A percentile compares a stretch with the other conserved stretches of the same genome.
Conservation (phyloP, 2,888 invertebrate genomes). For the Campoletis raptor region DNA sequence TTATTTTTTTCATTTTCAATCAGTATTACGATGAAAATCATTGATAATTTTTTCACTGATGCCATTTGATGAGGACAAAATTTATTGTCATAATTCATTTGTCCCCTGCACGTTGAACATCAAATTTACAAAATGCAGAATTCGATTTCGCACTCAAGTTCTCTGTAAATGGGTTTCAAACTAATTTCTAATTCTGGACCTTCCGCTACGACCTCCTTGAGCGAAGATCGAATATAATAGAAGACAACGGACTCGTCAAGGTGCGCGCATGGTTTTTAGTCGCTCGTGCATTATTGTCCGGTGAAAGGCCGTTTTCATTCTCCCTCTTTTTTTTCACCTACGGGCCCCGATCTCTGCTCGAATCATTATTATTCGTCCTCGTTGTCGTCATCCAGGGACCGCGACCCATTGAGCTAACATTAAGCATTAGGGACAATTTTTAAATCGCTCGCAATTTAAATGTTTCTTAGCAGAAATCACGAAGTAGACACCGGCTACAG, state of each 20-base stretch:
- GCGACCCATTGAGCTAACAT: not conserved
- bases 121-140: not conserved
- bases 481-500: not conserved
- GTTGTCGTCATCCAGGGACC: not conserved
- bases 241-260: constrained; percentile 19
- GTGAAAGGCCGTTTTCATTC: constrained; percentile 45
- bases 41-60: not conserved
- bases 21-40: not conserved
- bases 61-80: too few relatives aligned
- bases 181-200: not conserved
- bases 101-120: too few relatives aligned
- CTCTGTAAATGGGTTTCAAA: not conserved
- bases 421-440: constrained; percentile 17
- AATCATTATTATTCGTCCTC: constrained; percentile 38
- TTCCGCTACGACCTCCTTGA: not conserved
- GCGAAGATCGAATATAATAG: constrained; percentile 6
- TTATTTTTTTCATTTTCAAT: not conserved
- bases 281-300: constrained; percentile 22
- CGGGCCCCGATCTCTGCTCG: not conserved
- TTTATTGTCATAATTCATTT: too few relatives aligned
- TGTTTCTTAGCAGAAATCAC: not conserved
- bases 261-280: constrained; percentile 19
- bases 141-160: not conserved
- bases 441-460: too few relatives aligned
- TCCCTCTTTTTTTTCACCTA: not conserved